These are phyloP conservation scores for Chaetorhynchus papuensis DNA, from an alignment of 2,113 vertebrate genomes.

Conservation along the genomic window DNA sequence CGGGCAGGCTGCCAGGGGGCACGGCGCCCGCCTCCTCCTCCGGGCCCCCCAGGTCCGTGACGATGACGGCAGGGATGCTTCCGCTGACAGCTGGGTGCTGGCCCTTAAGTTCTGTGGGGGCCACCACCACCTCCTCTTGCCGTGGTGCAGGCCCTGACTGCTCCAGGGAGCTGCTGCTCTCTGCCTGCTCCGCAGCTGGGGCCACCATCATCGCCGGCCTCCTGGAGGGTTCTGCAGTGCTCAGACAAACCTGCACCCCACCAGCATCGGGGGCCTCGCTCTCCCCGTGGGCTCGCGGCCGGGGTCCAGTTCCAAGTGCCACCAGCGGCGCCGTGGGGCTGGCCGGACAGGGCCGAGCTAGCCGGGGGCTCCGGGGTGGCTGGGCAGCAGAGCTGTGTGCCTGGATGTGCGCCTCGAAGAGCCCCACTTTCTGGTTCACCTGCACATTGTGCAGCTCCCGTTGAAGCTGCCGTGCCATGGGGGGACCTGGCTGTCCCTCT, in stretches of 20 bases:
- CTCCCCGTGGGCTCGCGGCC: neutral
- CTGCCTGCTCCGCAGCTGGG: neutral
- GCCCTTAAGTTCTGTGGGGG: neutral
- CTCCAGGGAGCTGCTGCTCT: neutral
- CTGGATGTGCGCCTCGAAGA: conserved; percentile 94
- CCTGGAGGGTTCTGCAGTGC: neutral
- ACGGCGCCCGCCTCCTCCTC: conserved; percentile 71
- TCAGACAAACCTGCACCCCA: neutral
- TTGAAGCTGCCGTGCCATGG: conserved; percentile 74
- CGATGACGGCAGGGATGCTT: conserved; percentile 85
- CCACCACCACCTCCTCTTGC: neutral
- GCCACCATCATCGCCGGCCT: neutral
- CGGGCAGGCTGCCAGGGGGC: conserved; percentile 67
- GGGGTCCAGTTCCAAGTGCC: neutral
- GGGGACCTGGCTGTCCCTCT: conserved; percentile 4
- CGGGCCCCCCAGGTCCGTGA: conserved; percentile 85
- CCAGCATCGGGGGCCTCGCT: neutral
- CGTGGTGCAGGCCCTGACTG: neutral
- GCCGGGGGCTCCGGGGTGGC: conserved; percentile 78
- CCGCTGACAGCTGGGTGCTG: neutral
- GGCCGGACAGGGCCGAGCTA: neutral
- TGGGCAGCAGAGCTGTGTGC: conserved; percentile 67
- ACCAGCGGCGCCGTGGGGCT: neutral
- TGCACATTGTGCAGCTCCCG: conserved; percentile 92
- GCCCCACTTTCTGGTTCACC: conserved; percentile 89